These are phyloP conservation scores for Ceyx erithaca DNA, from an alignment of 2,797 vertebrate species.

Conservation along the genomic window DNA sequence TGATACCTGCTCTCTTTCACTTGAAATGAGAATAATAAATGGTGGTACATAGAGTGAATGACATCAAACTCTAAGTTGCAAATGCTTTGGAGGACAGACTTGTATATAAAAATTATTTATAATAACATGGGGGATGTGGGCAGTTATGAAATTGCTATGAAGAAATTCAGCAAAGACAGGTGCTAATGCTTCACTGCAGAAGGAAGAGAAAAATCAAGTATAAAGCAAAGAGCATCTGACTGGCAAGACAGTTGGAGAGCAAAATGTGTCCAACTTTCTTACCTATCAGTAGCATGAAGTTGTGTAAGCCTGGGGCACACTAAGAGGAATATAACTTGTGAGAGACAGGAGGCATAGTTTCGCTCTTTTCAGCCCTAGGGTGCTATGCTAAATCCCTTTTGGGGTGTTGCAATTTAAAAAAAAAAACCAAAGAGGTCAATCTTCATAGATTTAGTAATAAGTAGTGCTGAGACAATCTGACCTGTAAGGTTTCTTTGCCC, in stretches of 20 bases:
- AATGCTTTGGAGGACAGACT: not conserved
- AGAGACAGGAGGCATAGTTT: not conserved
- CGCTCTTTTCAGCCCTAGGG: not conserved
- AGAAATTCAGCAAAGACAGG: not conserved
- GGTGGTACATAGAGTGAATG: not conserved
- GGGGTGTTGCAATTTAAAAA: not conserved
- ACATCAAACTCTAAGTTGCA: not conserved
- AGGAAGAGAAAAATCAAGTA: not conserved
- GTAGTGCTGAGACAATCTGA: not conserved
- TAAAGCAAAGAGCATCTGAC: not conserved
- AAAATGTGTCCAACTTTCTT: not conserved
- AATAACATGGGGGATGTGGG: not conserved
- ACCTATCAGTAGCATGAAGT: not conserved
- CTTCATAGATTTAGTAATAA: not conserved
- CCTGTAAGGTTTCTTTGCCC: accelerated
- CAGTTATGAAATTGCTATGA: not conserved
- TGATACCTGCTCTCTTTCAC: not conserved
- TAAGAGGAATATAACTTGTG: not conserved
- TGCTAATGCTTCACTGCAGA: not conserved
- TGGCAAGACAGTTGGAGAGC: not conserved
- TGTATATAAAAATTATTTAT: not conserved
- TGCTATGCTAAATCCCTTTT: not conserved
- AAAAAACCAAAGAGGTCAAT: not conserved
- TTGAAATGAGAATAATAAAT: not conserved
- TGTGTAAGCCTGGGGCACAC: not conserved